Base-by-base conservation (phyloP, 2,797 vertebrate genomes). In the Argya squamiceps region DNA sequence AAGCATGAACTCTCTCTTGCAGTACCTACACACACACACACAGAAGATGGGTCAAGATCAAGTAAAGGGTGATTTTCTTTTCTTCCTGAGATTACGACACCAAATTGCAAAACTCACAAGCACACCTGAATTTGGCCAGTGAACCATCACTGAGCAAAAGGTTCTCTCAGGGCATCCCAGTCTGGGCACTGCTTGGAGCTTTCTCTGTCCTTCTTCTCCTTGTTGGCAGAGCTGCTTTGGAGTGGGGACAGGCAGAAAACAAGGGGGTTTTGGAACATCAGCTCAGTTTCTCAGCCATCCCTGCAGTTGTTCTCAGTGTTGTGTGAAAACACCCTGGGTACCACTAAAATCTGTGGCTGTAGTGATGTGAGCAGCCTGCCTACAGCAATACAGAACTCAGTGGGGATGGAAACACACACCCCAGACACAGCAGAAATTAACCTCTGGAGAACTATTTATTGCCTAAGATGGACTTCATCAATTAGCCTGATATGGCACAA, bases 371-470 rank as follows among this genome's bases (percentile, higher is more conserved):
- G 39, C 68, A 70, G 86, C 29, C 86, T 64, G 73, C 27, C 32
- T 21, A 53, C 62, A 91, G 94, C 89, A 77, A 32, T 19, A 37
- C 73, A 71, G 65, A 83, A 30, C 73, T 78, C 65, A 2, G 23
- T 20, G 46, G 62, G 62, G 82, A 88, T 29, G 65, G 79, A 36
- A 88, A 58, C 53, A 46, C 15, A 34, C 62, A 47, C 46, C 91
- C 75, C 89, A 89, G 53, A 58, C 1, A 14, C 58, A 55, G 71
- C 43, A 83, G 24, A 75, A 95, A 90, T 89, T 41, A 84, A 86
- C 88, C 92, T 81, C 93, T 50, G 79, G 92, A 92, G 85, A 94
- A 32, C 60, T 86, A 23, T 71, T 91, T 55, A 88, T 36, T 65
- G 83, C 73, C 76, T 76, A 71, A 64, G 62, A 79, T 84, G 73